Conservation (phyloP, 2,113 vertebrate genomes). For the Daphoenositta chrysoptera region DNA sequence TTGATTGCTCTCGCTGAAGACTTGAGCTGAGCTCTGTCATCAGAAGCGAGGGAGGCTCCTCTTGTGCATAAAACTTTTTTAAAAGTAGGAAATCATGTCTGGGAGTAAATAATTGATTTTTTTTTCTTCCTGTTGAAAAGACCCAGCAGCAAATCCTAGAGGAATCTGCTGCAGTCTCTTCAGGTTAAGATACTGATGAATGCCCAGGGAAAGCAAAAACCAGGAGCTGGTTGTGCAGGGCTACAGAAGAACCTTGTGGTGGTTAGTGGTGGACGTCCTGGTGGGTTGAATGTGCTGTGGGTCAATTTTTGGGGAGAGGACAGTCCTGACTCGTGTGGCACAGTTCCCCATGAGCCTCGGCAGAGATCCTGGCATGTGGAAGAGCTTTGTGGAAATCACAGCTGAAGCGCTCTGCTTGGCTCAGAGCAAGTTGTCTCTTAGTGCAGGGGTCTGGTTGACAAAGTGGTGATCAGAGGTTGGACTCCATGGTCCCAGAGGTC, state of each 20-base stretch:
- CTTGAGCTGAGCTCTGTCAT: neutral
- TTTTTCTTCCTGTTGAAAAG: neutral
- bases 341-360: fast-evolving
- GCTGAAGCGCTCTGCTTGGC: neutral
- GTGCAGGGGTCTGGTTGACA: neutral
- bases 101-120: neutral
- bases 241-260: neutral
- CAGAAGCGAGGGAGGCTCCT: neutral
- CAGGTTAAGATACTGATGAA: neutral
- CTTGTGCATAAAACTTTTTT: neutral
- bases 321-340: fast-evolving
- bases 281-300: neutral
- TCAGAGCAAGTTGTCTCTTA: neutral
- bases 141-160: neutral
- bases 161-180: neutral
- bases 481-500: neutral
- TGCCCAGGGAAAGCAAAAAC: neutral
- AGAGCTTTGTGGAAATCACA: neutral
- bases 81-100: neutral
- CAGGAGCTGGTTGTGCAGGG: neutral
- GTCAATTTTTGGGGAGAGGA: neutral
- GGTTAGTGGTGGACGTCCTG: neutral
- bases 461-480: neutral
- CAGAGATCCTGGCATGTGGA: neutral
- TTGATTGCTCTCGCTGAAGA: fast-evolving